Conservation (phyloP, 2,888 invertebrate genomes). For the Stramonita haemastoma region DNA sequence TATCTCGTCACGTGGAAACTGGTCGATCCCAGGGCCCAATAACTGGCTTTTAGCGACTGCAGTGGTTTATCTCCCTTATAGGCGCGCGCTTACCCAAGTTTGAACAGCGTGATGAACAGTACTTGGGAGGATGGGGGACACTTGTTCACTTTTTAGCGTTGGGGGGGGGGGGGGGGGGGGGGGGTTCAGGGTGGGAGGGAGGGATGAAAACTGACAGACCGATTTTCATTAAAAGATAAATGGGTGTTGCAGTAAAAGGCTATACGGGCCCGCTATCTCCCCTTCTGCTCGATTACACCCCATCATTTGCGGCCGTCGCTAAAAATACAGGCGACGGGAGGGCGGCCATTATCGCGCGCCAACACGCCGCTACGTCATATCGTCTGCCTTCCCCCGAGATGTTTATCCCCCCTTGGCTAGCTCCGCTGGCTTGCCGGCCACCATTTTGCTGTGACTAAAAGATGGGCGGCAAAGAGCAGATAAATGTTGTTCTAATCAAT, state of each 20-base stretch:
- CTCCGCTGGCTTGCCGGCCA: neutral
- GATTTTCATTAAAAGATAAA: slow-evolving; percentile 46
- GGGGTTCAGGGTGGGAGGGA: neutral
- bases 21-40: neutral
- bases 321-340: slow-evolving; percentile 4
- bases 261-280: slow-evolving; percentile 30
- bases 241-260: slow-evolving; percentile 40
- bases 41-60: slow-evolving; percentile 12
- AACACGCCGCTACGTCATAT: slow-evolving; percentile 44
- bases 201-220: slow-evolving; percentile 41
- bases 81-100: slow-evolving; percentile 33
- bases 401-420: slow-evolving; percentile 34
- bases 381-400: slow-evolving; percentile 31
- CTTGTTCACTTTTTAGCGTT: slow-evolving; percentile 2
- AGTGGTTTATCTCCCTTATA: slow-evolving; percentile 29
- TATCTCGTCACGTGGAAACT: slow-evolving; percentile 25
- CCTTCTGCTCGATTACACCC: slow-evolving; percentile 44
- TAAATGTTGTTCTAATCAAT: slow-evolving; percentile 24
- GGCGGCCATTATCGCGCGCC: slow-evolving; percentile 33
- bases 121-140: slow-evolving; percentile 30
- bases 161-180: neutral
- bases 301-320: slow-evolving; percentile 37
- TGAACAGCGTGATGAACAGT: slow-evolving; percentile 25
- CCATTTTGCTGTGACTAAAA: slow-evolving; percentile 15
- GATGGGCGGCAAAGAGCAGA: neutral